Evolutionary conservation across 2,113 vertebrate genomes (phyloP).

Genomic region (Aplodontia rufa): DNA sequence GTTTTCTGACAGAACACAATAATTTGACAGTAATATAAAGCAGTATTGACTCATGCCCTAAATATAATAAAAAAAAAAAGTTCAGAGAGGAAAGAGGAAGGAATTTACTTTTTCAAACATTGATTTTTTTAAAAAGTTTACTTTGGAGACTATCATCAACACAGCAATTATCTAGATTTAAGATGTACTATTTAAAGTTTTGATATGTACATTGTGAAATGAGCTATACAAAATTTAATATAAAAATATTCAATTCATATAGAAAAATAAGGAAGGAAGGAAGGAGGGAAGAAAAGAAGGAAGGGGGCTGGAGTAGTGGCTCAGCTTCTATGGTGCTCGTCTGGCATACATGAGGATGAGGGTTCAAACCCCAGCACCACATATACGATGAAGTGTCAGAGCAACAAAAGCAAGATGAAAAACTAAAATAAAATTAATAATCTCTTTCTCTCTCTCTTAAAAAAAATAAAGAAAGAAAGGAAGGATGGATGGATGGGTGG

Average conservation of each 20-base stretch:
- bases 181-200: not conserved
- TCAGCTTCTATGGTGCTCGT: too few relatives aligned
- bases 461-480: too few relatives aligned
- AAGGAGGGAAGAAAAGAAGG: not conserved
- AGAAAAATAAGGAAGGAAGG: not conserved
- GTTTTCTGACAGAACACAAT: not conserved
- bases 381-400: too few relatives aligned
- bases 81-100: not conserved
- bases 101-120: not conserved
- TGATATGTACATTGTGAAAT: not conserved
- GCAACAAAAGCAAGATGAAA: too few relatives aligned
- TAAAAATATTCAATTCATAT: not conserved
- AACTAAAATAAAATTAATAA: too few relatives aligned
- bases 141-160: not conserved
- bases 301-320: too few relatives aligned
- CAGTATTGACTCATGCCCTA: not conserved
- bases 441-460: too few relatives aligned
- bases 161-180: not conserved
- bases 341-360: too few relatives aligned
- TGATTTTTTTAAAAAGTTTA: not conserved
- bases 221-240: not conserved
- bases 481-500: too few relatives aligned
- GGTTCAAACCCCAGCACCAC: too few relatives aligned
- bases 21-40: not conserved
- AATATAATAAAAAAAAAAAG: conserved; percentile 28